Percentiles rank a stretch among this genome's conserved stretches.
Evolutionary conservation across 1,140 invertebrate genomes (phyloP).

Genomic region (Trichonephila clavata): DNA sequence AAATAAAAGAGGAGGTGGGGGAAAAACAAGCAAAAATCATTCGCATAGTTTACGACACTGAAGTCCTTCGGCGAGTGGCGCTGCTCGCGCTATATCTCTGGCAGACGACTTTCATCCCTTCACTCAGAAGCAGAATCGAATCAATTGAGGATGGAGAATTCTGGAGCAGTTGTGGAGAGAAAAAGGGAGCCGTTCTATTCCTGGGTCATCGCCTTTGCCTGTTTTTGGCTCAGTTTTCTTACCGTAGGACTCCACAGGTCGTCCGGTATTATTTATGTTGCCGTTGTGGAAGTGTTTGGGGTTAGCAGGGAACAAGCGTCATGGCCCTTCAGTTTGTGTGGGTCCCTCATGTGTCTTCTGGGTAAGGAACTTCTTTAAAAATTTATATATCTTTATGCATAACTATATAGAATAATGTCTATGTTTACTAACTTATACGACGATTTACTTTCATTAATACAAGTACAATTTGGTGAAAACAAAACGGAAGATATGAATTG

Average conservation of each 20-base stretch:
- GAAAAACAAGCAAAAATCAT: constrained; percentile 28
- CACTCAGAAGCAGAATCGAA: constrained; percentile 43
- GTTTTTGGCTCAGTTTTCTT: constrained; percentile 77
- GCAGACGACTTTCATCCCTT: constrained; percentile 55
- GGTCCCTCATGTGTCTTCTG: constrained; percentile 68
- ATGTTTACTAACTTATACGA: no score
- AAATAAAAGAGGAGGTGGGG: neutral
- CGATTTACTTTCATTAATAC: no score
- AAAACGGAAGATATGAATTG: no score
- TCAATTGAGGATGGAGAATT: constrained; percentile 51
- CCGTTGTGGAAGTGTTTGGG: constrained; percentile 73
- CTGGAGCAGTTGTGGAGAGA: neutral
- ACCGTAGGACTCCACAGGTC: constrained; percentile 78
- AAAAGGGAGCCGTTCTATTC: constrained; percentile 65
- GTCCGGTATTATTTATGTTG: constrained; percentile 77
- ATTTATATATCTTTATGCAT: no score
- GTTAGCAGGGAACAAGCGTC: constrained; percentile 77
- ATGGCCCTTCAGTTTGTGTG: constrained; percentile 77
- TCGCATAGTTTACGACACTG: constrained; percentile 58
- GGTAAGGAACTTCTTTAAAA: constrained; percentile 40
- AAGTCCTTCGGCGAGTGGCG: constrained; percentile 72
- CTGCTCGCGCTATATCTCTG: constrained; percentile 66
- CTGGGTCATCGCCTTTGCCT: constrained; percentile 76
- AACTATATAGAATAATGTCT: no score
- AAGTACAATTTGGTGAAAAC: no score